phyloP scores from a whole-genome alignment of 2,888 invertebrate genomes.

The Hipparchia semele region DNA sequence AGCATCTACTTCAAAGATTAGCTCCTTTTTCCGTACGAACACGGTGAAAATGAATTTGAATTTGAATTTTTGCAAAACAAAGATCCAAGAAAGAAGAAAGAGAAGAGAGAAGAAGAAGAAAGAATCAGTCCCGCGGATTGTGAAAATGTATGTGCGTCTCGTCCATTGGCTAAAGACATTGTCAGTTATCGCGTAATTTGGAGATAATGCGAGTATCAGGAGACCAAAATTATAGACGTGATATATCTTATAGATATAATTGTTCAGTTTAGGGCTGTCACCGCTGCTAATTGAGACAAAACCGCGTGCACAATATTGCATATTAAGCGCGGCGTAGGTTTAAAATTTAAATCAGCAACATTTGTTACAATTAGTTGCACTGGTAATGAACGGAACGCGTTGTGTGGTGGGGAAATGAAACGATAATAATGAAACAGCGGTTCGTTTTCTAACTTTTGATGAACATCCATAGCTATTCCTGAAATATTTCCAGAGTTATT shows the following conservation, averaged over 20 bases:
- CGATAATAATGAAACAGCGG: background rate
- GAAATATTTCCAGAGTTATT: constrained; percentile 27
- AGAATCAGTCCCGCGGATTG: too few species aligned
- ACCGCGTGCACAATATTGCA: constrained; percentile 47
- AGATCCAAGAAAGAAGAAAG: too few species aligned
- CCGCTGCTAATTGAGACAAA: constrained; percentile 56
- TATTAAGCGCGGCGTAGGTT: constrained; percentile 45
- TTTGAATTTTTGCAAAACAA: too few species aligned
- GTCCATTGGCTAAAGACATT: too few species aligned
- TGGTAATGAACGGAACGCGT: constrained; percentile 19
- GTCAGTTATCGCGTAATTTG: too few species aligned
- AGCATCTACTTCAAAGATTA: too few species aligned
- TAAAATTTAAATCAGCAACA: constrained; percentile 51
- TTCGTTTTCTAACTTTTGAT: too few species aligned
- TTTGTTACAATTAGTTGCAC: constrained; percentile 46
- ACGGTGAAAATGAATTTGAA: too few species aligned
- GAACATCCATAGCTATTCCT: background rate
- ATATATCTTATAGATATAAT: background rate
- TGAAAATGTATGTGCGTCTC: too few species aligned
- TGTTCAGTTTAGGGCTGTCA: constrained; percentile 14
- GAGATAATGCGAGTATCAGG: too few species aligned
- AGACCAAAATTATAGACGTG: background rate
- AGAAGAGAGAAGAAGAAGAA: too few species aligned
- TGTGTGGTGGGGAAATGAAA: background rate
- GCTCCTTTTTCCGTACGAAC: too few species aligned